phyloP scores from a whole-genome alignment of 2,113 vertebrate genomes.

The Corythoichthys intestinalis region DNA sequence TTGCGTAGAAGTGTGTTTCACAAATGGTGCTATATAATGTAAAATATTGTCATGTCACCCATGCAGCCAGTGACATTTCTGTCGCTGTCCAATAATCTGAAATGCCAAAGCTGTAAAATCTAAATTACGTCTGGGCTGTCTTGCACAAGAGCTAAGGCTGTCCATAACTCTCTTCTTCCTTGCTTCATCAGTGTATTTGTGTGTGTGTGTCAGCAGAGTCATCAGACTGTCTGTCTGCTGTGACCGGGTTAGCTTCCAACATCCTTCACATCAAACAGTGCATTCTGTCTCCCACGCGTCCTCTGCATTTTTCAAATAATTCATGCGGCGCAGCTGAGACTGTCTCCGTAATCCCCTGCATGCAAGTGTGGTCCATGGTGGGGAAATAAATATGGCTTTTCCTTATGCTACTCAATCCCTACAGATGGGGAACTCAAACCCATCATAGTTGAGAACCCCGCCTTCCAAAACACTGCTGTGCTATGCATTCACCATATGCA shows the following conservation, averaged over 20 bases:
- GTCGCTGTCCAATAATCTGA: conserved; percentile 15
- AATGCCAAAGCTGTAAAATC: conserved; percentile 26
- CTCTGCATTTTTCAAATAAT: conserved; percentile 60
- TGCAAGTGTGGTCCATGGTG: conserved; percentile 40
- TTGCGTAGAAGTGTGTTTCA: background rate
- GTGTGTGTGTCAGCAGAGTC: conserved; percentile 43
- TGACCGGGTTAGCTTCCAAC: conserved; percentile 47
- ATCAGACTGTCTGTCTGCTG: conserved; percentile 49
- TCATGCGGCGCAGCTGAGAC: conserved; percentile 51
- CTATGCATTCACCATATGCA: conserved; percentile 26
- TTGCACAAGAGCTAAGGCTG: conserved; percentile 4
- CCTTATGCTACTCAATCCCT: conserved; percentile 31
- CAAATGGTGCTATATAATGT: background rate
- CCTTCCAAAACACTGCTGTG: conserved; percentile 24
- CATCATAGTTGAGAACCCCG: conserved; percentile 27
- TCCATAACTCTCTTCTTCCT: conserved; percentile 4
- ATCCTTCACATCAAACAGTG: conserved; percentile 42
- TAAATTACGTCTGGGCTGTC: background rate
- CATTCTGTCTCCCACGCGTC: conserved; percentile 59
- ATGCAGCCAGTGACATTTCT: background rate
- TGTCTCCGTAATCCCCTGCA: conserved; percentile 30
- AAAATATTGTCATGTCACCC: background rate
- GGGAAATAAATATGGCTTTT: conserved; percentile 56
- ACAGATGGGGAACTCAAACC: conserved; percentile 27
- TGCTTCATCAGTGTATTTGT: conserved; percentile 13